Percentiles rank a stretch among this genome's conserved stretches.
These are phyloP conservation scores for Dipodomys ordii DNA, from an alignment of 2,113 vertebrate genomes.

Conservation along the genomic window DNA sequence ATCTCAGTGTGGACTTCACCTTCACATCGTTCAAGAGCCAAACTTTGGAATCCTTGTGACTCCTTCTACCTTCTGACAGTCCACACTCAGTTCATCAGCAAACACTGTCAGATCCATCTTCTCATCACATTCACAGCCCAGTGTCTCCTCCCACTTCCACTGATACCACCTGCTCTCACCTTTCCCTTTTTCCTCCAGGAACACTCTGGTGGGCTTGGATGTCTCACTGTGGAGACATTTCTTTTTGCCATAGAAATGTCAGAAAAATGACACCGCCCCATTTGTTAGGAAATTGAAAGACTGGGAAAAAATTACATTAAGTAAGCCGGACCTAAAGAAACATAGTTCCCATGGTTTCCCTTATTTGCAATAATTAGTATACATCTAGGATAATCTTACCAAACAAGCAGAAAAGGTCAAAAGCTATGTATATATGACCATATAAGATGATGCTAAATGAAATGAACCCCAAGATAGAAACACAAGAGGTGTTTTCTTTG, in stretches of 20 bases:
- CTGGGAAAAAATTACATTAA: too few species aligned
- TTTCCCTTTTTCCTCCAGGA: neutral
- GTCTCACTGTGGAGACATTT: neutral
- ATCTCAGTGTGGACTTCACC: neutral
- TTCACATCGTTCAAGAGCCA: neutral
- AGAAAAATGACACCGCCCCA: too few species aligned
- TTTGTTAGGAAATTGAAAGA: too few species aligned
- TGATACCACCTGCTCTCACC: fast-evolving
- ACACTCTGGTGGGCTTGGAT: neutral
- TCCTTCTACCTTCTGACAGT: neutral
- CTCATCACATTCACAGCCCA: neutral
- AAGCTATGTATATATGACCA: too few species aligned
- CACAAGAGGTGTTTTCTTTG: too few species aligned
- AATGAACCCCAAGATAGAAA: too few species aligned
- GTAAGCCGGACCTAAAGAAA: too few species aligned
- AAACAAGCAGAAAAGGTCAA: too few species aligned
- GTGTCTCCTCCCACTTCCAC: neutral
- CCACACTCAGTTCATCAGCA: neutral
- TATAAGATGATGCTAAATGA: too few species aligned
- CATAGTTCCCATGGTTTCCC: too few species aligned
- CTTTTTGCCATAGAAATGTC: fast-evolving
- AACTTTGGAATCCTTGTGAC: neutral
- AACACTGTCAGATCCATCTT: neutral
- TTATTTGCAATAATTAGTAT: too few species aligned
- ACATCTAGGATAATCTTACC: too few species aligned